phyloP scores from a whole-genome alignment of 1,140 invertebrate genomes.

The Danaus melanippus region DNA sequence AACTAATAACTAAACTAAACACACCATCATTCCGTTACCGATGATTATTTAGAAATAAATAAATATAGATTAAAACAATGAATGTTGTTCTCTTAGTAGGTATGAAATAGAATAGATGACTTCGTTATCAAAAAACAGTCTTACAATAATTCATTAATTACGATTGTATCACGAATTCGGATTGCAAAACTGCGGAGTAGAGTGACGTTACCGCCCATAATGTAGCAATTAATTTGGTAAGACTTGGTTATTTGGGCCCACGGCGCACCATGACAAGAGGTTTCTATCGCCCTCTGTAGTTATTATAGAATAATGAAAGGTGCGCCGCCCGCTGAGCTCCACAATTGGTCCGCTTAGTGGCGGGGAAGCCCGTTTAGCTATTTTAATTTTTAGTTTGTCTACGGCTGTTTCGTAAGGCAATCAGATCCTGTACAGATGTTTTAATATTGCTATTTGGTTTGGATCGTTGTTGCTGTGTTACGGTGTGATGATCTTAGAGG shows the following conservation, averaged over 20 bases:
- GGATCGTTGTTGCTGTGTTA: conserved; percentile 6
- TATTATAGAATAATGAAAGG: conserved; percentile 71
- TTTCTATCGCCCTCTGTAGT: conserved; percentile 58
- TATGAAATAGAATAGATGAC: too few relatives aligned
- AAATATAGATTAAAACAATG: conserved; percentile 7
- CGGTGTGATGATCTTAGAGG: conserved; percentile 5
- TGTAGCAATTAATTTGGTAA: conserved; percentile 65
- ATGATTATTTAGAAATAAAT: too few relatives aligned
- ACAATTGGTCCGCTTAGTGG: conserved; percentile 68
- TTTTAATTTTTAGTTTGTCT: conserved; percentile 71
- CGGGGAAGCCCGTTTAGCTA: conserved; percentile 62
- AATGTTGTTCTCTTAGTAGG: too few relatives aligned
- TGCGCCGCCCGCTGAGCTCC: conserved; percentile 59
- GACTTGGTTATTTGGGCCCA: conserved; percentile 48
- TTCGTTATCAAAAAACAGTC: too few relatives aligned
- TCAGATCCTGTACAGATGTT: conserved; percentile 24
- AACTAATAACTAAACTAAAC: conserved; percentile 16
- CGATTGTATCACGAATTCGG: conserved; percentile 32
- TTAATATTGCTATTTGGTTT: conserved; percentile 10
- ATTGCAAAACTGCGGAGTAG: conserved; percentile 43
- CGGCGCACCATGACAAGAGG: conserved; percentile 50
- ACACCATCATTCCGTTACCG: conserved; percentile 7
- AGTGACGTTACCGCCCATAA: conserved; percentile 61
- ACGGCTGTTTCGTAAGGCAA: conserved; percentile 54
- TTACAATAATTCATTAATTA: conserved; percentile 44